phyloP scores from a whole-genome alignment of 2,113 vertebrate genomes.

The Etia nguti region DNA sequence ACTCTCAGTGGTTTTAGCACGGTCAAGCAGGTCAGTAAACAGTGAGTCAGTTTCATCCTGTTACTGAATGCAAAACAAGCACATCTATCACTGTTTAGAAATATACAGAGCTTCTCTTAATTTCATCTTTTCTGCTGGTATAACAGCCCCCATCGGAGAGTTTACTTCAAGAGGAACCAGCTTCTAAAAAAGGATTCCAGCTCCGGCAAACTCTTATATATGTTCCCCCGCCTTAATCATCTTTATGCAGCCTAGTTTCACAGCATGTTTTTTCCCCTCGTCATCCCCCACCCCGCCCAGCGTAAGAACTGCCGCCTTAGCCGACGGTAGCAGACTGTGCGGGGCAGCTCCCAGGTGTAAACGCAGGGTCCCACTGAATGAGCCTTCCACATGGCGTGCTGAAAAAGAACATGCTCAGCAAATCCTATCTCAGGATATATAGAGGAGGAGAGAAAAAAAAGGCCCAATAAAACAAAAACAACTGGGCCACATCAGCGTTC shows the following conservation, averaged over 20 bases:
- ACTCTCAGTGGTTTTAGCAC: background rate
- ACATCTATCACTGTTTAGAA: background rate
- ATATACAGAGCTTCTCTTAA: background rate
- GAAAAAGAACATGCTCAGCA: slow-evolving; percentile 38
- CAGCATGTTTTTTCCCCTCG: background rate
- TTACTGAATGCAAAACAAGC: background rate
- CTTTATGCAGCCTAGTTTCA: background rate
- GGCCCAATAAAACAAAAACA: slow-evolving; percentile 10
- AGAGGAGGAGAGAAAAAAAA: background rate
- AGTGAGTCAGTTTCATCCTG: background rate
- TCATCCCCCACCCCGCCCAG: background rate
- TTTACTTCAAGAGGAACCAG: background rate
- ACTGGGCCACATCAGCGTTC: background rate
- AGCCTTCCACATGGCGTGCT: slow-evolving; percentile 14
- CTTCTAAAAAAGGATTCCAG: background rate
- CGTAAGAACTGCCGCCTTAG: background rate
- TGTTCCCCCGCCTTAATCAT: background rate
- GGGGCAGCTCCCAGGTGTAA: slow-evolving; percentile 10
- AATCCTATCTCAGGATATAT: background rate
- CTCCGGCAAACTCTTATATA: background rate
- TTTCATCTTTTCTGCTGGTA: background rate
- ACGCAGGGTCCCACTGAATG: background rate
- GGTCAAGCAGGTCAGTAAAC: background rate
- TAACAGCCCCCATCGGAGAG: background rate
- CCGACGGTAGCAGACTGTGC: background rate